phyloP scores from a whole-genome alignment of 2,113 vertebrate species.

The Fukomys damarensis region DNA sequence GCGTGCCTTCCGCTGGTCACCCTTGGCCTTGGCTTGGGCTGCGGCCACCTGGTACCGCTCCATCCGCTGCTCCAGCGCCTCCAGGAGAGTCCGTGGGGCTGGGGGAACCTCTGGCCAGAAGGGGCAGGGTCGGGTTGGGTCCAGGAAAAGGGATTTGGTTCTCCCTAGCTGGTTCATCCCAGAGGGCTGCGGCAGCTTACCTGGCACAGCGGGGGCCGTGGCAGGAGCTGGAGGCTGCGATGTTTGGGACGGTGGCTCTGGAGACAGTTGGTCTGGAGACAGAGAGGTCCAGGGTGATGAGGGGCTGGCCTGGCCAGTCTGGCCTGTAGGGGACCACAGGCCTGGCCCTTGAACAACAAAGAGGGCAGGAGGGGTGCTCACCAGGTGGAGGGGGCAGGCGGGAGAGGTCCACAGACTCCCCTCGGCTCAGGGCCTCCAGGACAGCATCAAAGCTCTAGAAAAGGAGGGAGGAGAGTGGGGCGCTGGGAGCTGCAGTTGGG shows the following conservation, averaged over 20 bases:
- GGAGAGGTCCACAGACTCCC: conserved; percentile 86
- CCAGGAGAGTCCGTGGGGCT: conserved; percentile 87
- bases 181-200: not conserved
- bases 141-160: no score
- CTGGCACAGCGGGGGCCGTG: conserved; percentile 34
- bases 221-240: conserved; percentile 55
- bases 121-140: not conserved
- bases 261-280: conserved; percentile 78
- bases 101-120: conserved; percentile 81
- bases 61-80: conserved; percentile 95
- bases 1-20: conserved; percentile 93
- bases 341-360: not conserved
- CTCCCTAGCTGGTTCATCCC: not conserved
- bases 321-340: not conserved
- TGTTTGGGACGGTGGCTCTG: conserved; percentile 39
- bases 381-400: conserved; percentile 90
- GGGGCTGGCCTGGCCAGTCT: not conserved
- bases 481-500: not conserved
- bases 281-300: conserved; percentile 35
- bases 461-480: not conserved
- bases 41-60: conserved; percentile 90
- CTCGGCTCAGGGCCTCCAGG: conserved; percentile 87
- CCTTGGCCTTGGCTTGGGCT: conserved; percentile 91
- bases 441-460: conserved; percentile 89
- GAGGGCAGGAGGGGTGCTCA: conserved; percentile 76